phyloP scores from a whole-genome alignment of 2,888 invertebrate species.

The Ectemnius lituratus region DNA sequence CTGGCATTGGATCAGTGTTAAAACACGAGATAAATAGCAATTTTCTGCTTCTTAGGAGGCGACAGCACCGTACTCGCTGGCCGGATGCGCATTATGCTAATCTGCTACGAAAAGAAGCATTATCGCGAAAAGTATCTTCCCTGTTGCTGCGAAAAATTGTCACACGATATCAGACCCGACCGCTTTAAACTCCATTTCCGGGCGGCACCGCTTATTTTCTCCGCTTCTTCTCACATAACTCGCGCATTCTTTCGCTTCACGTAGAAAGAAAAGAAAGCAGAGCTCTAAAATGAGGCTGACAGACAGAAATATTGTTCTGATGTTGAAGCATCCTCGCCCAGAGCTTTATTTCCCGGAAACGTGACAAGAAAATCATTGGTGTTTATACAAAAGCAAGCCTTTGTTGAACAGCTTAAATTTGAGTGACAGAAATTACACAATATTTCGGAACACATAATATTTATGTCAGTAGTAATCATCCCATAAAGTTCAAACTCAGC shows the following conservation, averaged over 20 bases:
- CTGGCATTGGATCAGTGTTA: background rate
- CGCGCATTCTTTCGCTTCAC: background rate
- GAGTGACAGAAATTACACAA: no score
- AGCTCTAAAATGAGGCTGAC: constrained; percentile 45
- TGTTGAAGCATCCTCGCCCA: no score
- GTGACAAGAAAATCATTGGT: no score
- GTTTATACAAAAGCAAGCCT: no score
- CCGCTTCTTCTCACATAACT: background rate
- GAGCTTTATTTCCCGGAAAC: no score
- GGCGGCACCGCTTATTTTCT: background rate
- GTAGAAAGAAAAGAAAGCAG: constrained; percentile 23
- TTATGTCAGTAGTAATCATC: no score
- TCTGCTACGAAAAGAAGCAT: constrained; percentile 11
- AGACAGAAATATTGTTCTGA: background rate
- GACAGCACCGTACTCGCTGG: background rate
- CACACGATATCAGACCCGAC: constrained; percentile 6
- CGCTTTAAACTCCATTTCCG: constrained; percentile 7
- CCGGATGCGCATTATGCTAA: constrained; percentile 18
- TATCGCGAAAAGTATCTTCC: background rate
- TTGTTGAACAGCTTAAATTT: no score
- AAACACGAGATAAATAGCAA: background rate
- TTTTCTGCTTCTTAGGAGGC: constrained; percentile 1
- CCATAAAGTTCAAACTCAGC: no score
- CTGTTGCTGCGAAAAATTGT: constrained; percentile 7
- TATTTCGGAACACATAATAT: no score